Percentiles rank a stretch among this genome's conserved stretches.
Evolutionary conservation across 2,113 vertebrate genomes (phyloP).

Genomic region (Stictonetta naevosa): DNA sequence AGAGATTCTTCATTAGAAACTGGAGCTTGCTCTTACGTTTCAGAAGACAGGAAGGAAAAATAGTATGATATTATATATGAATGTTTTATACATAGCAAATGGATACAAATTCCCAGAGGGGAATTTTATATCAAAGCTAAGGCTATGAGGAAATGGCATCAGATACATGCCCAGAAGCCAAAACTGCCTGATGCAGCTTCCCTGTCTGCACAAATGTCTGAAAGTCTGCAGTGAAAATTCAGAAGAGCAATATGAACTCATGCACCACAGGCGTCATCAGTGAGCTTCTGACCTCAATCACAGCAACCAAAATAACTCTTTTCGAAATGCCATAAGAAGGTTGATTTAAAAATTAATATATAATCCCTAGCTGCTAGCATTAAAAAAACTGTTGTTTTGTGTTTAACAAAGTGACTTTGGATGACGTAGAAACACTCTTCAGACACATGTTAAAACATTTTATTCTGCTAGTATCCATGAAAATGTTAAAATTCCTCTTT

Average conservation of each 20-base stretch:
- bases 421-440: neutral
- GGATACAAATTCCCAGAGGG: slow-evolving; percentile 48
- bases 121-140: neutral
- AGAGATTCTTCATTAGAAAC: slow-evolving; percentile 16
- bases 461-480: neutral
- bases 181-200: neutral
- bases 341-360: neutral
- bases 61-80: neutral
- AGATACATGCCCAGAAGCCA: neutral
- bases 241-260: neutral
- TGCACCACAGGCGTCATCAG: neutral
- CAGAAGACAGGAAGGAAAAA: slow-evolving; percentile 4
- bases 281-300: slow-evolving; percentile 35
- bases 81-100: slow-evolving; percentile 40
- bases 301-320: neutral
- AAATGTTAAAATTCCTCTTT: neutral
- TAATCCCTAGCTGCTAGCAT: neutral
- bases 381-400: neutral
- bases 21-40: neutral
- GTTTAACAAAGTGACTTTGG: neutral
- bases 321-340: neutral
- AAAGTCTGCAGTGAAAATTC: slow-evolving; percentile 4
- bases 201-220: neutral
- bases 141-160: slow-evolving; percentile 26
- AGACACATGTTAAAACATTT: neutral